Evolutionary conservation across 2,888 invertebrate genomes (phyloP), one percentile per base, ranked within the genome.

Genomic region (Polymixis flavicincta): DNA sequence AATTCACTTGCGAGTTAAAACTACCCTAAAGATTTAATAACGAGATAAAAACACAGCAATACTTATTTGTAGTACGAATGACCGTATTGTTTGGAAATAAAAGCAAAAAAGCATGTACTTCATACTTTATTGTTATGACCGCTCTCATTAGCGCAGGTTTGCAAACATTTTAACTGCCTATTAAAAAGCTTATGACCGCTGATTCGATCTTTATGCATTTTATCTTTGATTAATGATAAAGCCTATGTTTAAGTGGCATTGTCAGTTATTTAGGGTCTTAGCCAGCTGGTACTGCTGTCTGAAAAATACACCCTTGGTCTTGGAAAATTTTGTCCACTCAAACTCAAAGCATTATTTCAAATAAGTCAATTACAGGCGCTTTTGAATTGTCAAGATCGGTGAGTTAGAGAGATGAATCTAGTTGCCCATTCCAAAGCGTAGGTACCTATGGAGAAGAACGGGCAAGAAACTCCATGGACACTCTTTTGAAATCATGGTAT

Each of bases 91-190:
- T 79, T 76, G 65, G 71, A 54, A 84, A 82, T 85, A 83, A 82
- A 83, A 71, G 25, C 52, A 84, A 84, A 80, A 79, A 71, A 74
- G 7, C 71, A 55, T 67, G 76, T 75, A 79, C 76, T 80, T 71
- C 57, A 73, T 83, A 64, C 55, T 81, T 86, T 85, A 86, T 85
- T 82, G 81, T 85, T 71, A 83, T 76, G 76, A 78, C 64, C 22
- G 45, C 32, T 59, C 85, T 85, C 87, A 86, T 86, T 86, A 86
- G 78, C 75, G 81, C 78, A 76, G 63, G 71, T 74, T 82, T 82
- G 86, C 87, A 80, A 86, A 86, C 77, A 80, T 78, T 86, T 86
- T 80, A 86, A 86, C 80, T 80, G 80, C 78, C 85, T 80, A 76
- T 86, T 83, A 85, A 83, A 83, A 85, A 74, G 57, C 76, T 87